Evolutionary conservation across 2,113 vertebrate genomes (phyloP), one percentile per base, ranked within the genome.

Genomic region (Physeter macrocephalus): DNA sequence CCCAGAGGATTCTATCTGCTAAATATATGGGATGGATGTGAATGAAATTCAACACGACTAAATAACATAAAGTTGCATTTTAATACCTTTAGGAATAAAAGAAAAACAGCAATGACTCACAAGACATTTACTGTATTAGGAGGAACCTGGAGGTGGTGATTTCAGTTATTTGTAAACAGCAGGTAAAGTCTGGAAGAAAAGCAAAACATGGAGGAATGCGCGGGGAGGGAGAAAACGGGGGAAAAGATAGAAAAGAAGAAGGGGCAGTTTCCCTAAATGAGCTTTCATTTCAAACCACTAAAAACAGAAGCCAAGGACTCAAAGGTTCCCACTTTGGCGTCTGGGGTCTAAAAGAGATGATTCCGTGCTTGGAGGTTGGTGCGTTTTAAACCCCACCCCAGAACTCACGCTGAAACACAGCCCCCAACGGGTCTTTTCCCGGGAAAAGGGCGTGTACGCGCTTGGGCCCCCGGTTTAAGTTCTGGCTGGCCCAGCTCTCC

Each of bases 381-480:
- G 23, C 64, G 21, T 34, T 49, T n/a, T 64, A 10, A 43, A 39
- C 15, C 36, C 15, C 10, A 41, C 41, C 41, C 27, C 2, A 57
- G 78, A 34, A 34, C 57, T 49, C 74, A 36, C 0, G 6, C 29
- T 0, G 23, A 43, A 49, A 41, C 15, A 5, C 0, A 17, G 57
- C 2, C 20, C 3, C 2, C 6, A 36, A 34, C 5, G 31, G 61
- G 2, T 12, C 62, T 14, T 23, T 13, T 36, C 27, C n/a, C 0
- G 0, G 72, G 46, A 66, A 36, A 11, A 4, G 75, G 69, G 4
- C 1, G 1, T 10, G 3, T 0, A 1, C 0, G 3, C 6, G 3
- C 43, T 2, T 0, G 0, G 62, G 71, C 13, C 43, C 5, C n/a
- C 0, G 6, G 1, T 0, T 23, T 29, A 1, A 6, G 5, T 0